A percentile compares a stretch with the other conserved stretches of the same genome.
Conservation (phyloP, 2,797 vertebrate species). For the Malacoraja senta region DNA sequence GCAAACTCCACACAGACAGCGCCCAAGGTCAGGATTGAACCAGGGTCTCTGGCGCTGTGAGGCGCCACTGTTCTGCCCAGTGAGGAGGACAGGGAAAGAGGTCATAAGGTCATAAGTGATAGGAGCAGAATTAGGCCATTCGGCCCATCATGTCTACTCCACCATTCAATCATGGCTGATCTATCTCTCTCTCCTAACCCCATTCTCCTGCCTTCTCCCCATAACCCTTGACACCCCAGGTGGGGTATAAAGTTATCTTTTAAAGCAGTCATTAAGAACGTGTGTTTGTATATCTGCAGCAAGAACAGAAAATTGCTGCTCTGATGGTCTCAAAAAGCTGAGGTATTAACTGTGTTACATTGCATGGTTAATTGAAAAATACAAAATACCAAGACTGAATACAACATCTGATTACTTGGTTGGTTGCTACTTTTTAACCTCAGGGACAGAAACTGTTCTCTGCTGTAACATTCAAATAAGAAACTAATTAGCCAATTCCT, state of each 20-base stretch:
- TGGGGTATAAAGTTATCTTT: neutral
- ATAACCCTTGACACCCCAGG: too few species aligned
- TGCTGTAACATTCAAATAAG: conserved; percentile 66
- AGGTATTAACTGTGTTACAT: conserved; percentile 17
- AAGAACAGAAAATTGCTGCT: conserved; percentile 4
- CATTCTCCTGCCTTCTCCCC: too few species aligned
- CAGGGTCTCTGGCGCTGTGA: too few species aligned
- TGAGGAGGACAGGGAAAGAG: too few species aligned
- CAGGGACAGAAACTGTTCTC: conserved; percentile 68
- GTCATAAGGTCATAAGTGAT: too few species aligned
- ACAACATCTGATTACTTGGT: conserved; percentile 59
- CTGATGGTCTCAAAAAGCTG: conserved; percentile 15
- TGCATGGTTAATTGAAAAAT: conserved; percentile 45
- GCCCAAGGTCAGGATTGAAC: too few species aligned
- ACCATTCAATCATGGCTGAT: too few species aligned
- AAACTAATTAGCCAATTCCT: conserved; percentile 79
- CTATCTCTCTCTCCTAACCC: too few species aligned
- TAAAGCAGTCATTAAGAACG: neutral
- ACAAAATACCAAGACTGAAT: conserved; percentile 61
- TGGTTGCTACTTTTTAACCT: conserved; percentile 65
- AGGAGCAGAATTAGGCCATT: too few species aligned
- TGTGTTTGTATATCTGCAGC: neutral
- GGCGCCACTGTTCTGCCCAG: too few species aligned
- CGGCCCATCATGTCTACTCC: too few species aligned
- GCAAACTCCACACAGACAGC: too few species aligned